Conservation (phyloP, 2,113 vertebrate genomes). For the Nematolebias whitei region DNA sequence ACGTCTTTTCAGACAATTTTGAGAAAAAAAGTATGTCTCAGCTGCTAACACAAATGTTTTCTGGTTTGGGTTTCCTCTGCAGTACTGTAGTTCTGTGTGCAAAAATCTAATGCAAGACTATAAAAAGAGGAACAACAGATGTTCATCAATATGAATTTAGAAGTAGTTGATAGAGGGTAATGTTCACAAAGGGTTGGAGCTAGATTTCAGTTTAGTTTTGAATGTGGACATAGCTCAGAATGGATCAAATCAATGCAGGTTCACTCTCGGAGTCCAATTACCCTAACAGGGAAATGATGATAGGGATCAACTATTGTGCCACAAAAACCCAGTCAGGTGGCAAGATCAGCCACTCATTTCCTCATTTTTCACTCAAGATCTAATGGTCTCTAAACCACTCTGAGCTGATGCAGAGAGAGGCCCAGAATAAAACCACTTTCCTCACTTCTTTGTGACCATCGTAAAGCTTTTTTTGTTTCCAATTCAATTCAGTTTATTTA, state of each 20-base stretch:
- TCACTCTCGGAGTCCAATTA: conserved; percentile 59
- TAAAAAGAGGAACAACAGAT: neutral
- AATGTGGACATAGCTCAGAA: conserved; percentile 34
- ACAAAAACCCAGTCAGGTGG: conserved; percentile 35
- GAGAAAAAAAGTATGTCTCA: conserved; percentile 12
- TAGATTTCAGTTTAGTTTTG: conserved; percentile 26
- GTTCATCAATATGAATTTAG: conserved; percentile 18
- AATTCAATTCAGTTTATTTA: no score
- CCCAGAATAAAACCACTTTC: neutral
- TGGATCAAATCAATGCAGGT: conserved; percentile 60
- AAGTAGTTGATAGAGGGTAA: conserved; percentile 19
- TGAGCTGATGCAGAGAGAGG: conserved; percentile 3
- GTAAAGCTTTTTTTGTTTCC: neutral
- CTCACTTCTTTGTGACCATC: neutral
- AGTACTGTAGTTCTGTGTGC: conserved; percentile 1
- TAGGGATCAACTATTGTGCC: conserved; percentile 47
- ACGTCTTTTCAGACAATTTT: conserved; percentile 15
- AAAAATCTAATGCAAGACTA: conserved; percentile 1
- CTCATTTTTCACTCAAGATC: conserved; percentile 53
- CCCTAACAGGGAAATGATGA: conserved; percentile 57
- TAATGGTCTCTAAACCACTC: conserved; percentile 2
- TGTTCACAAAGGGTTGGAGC: conserved; percentile 2
- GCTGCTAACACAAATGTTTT: conserved; percentile 40
- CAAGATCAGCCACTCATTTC: conserved; percentile 29
- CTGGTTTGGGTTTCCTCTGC: conserved; percentile 10